Conservation (phyloP, 1,140 invertebrate species). For the Cepaea nemoralis region DNA sequence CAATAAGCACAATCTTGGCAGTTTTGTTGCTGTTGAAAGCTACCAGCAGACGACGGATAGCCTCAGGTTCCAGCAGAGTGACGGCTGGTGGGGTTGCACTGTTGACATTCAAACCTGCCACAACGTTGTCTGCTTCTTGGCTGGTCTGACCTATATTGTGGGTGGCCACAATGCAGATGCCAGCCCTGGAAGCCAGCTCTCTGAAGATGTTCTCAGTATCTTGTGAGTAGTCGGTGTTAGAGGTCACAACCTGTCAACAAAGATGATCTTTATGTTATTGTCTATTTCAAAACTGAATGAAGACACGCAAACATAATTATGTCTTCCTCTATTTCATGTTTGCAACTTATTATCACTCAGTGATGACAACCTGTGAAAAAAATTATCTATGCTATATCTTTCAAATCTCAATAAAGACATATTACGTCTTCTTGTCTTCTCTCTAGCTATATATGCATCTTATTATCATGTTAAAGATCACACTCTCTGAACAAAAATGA, state of each 20-base stretch:
- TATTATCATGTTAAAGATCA: no score
- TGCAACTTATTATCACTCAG: no score
- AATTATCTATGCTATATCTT: no score
- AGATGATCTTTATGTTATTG: no score
- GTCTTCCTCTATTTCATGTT: no score
- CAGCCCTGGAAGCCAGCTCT: conserved; percentile 57
- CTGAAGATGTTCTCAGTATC: conserved; percentile 49
- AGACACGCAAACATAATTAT: no score
- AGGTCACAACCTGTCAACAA: conserved; percentile 32
- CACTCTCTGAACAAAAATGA: no score
- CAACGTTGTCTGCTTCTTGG: conserved; percentile 38
- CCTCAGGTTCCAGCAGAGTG: conserved; percentile 39
- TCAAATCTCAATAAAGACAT: no score
- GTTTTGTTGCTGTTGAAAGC: conserved; percentile 44
- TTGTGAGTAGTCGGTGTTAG: conserved; percentile 36
- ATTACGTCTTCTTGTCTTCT: no score
- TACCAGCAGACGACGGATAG: conserved; percentile 48
- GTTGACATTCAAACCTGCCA: conserved; percentile 47
- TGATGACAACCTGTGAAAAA: no score
- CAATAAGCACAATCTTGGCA: conserved; percentile 49
- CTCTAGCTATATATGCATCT: no score
- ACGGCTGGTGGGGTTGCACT: conserved; percentile 54
- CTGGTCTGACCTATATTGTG: conserved; percentile 40
- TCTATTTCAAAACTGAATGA: no score
- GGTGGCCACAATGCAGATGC: conserved; percentile 65